A percentile compares a stretch with the other conserved stretches of the same genome.
Evolutionary conservation across 2,113 vertebrate genomes (phyloP).

Genomic region (Cranoglanis bouderius): DNA sequence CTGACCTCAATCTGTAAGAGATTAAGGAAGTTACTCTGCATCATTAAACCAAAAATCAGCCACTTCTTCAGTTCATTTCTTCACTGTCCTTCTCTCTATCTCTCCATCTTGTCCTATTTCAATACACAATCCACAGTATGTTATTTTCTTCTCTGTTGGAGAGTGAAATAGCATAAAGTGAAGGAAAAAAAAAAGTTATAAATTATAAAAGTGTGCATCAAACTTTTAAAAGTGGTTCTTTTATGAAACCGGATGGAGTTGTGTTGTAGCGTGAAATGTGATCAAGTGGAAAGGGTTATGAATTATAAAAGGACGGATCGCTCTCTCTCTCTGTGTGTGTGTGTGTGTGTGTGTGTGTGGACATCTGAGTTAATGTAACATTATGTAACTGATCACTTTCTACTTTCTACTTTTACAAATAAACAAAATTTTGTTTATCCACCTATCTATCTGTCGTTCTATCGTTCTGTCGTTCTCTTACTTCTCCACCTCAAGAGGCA

Average conservation of each 20-base stretch:
- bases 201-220: slow-evolving; percentile 4
- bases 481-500: background rate
- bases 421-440: background rate
- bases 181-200: background rate
- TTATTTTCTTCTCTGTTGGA: background rate
- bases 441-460: background rate
- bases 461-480: background rate
- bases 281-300: slow-evolving; percentile 13
- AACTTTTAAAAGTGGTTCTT: background rate
- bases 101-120: background rate
- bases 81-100: background rate
- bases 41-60: background rate
- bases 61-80: background rate
- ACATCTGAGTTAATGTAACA: background rate
- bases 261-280: background rate
- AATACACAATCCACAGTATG: background rate
- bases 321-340: background rate
- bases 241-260: background rate
- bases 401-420: background rate
- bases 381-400: background rate
- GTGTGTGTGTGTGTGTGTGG: background rate
- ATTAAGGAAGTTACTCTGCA: background rate
- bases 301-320: background rate
- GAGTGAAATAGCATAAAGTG: background rate
- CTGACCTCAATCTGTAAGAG: too few relatives aligned